Percentiles rank a stretch among this genome's conserved stretches.
Conservation (phyloP, 1,140 invertebrate genomes). For the Drosophila equinoxialis region DNA sequence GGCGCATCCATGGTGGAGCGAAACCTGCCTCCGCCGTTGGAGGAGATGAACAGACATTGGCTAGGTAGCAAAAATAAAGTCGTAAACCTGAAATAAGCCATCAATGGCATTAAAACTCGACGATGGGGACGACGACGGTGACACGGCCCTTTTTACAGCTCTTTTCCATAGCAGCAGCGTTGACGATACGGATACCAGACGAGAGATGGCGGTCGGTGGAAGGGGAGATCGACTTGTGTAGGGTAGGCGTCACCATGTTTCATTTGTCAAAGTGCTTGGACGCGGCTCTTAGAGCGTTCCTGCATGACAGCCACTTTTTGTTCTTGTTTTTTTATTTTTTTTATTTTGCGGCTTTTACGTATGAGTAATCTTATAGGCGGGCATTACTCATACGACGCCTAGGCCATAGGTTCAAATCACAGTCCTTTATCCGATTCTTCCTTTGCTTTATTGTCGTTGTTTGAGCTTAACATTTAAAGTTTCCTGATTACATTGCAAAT, state of each 20-base stretch:
- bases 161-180: constrained; percentile 31
- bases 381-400: constrained; percentile 70
- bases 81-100: constrained; percentile 81
- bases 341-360: constrained; percentile 71
- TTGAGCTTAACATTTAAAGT: constrained; percentile 65
- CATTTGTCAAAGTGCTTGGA: constrained; percentile 77
- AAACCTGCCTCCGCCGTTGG: background rate
- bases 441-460: constrained; percentile 11
- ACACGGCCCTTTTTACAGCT: constrained; percentile 60
- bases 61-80: constrained; percentile 80
- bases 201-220: constrained; percentile 3
- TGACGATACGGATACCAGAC: background rate
- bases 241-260: constrained; percentile 54
- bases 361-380: constrained; percentile 77
- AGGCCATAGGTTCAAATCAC: constrained; percentile 34
- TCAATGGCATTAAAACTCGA: constrained; percentile 78
- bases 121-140: constrained; percentile 49
- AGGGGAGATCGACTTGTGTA: background rate
- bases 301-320: constrained; percentile 33
- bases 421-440: background rate
- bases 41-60: constrained; percentile 46
- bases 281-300: constrained; percentile 38
- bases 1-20: background rate
- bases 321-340: constrained; percentile 33
- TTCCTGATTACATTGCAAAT: constrained; percentile 80